Conservation (phyloP, 2,797 vertebrate species). For the Dryobates pubescens region DNA sequence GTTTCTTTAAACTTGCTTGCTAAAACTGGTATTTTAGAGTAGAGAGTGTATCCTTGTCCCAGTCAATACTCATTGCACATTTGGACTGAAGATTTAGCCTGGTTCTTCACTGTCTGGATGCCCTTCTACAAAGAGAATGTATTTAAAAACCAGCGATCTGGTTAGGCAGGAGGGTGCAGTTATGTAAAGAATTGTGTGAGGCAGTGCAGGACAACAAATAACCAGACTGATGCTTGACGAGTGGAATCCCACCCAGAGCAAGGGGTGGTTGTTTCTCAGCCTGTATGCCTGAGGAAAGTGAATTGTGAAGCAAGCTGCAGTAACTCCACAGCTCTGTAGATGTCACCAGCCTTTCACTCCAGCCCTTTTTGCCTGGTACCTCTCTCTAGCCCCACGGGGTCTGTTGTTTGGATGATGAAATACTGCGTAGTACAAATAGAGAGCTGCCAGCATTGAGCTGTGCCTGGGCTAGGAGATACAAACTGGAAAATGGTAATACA, state of each 20-base stretch:
- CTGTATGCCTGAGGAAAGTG: not conserved
- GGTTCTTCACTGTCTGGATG: not conserved
- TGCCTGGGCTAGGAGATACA: not conserved
- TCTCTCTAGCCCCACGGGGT: not conserved
- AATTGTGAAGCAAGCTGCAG: constrained; percentile 1
- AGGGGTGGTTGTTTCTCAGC: not conserved
- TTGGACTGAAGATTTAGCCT: not conserved
- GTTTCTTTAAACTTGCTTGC: not conserved
- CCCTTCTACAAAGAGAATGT: not conserved
- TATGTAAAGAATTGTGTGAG: not conserved
- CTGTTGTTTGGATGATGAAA: not conserved
- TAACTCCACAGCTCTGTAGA: constrained; percentile 33
- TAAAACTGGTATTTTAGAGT: not conserved
- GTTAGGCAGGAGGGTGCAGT: not conserved
- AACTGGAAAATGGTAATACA: not conserved
- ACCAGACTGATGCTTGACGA: not conserved
- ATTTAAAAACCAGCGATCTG: not conserved
- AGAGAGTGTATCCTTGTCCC: not conserved
- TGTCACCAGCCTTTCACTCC: constrained; percentile 45
- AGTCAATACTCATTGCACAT: not conserved
- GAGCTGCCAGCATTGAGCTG: constrained; percentile 16
- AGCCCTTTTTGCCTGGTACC: not conserved
- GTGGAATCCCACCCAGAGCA: not conserved
- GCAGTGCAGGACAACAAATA: not conserved
- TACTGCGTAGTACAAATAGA: not conserved